Conservation (phyloP, 2,113 vertebrate genomes). For the Romanogobio albipinnatus region DNA sequence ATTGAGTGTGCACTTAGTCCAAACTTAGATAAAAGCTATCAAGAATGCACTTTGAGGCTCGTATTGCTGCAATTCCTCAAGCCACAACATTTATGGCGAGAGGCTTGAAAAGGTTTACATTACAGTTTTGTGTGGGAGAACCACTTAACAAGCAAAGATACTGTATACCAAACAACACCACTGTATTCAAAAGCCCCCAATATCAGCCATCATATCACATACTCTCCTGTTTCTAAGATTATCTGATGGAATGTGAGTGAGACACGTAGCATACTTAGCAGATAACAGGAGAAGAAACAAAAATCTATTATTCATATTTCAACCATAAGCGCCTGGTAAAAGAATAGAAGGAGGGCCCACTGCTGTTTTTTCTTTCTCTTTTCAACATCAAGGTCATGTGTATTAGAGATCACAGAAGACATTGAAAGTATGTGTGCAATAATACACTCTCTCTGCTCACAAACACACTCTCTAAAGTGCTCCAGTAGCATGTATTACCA, state of each 20-base stretch:
- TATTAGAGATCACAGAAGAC: slow-evolving; percentile 33
- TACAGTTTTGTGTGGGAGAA: slow-evolving; percentile 62
- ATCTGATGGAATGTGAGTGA: slow-evolving; percentile 53
- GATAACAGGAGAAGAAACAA: slow-evolving; percentile 60
- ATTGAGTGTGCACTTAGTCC: slow-evolving; percentile 60
- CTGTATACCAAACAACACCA: slow-evolving; percentile 45
- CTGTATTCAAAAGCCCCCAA: slow-evolving; percentile 32
- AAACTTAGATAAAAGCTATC: slow-evolving; percentile 74
- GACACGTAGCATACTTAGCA: slow-evolving; percentile 55
- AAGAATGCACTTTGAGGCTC: slow-evolving; percentile 68
- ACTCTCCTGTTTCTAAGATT: slow-evolving; percentile 62
- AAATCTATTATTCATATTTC: slow-evolving; percentile 64
- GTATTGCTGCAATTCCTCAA: slow-evolving; percentile 71
- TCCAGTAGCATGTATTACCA: slow-evolving; percentile 7
- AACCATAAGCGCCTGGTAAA: slow-evolving; percentile 41
- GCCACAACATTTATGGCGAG: slow-evolving; percentile 58
- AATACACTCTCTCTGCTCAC: slow-evolving; percentile 30
- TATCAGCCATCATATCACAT: slow-evolving; percentile 49
- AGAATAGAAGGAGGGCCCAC: slow-evolving; percentile 36
- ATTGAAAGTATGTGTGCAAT: background rate
- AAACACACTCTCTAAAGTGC: slow-evolving; percentile 28
- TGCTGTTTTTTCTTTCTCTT: slow-evolving; percentile 37
- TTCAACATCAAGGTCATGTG: slow-evolving; percentile 63
- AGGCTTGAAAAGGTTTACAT: slow-evolving; percentile 69
- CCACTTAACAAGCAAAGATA: slow-evolving; percentile 49